Base-by-base conservation (phyloP, 2,888 invertebrate genomes). In the Plagiodera versicolora region DNA sequence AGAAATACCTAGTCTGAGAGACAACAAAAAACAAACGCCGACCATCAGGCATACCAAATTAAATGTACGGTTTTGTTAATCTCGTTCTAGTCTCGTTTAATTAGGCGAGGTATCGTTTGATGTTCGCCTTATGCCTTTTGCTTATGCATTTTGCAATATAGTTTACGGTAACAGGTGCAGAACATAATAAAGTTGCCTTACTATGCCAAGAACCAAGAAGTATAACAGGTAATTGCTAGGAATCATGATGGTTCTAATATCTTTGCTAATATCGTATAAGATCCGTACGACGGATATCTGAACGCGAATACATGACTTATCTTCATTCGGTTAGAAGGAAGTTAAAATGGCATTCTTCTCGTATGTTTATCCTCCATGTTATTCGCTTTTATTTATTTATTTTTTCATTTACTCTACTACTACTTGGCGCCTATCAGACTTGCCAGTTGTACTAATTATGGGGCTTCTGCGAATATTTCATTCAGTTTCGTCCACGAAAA, bases 31-130 rank as follows among this genome's bases (percentile, higher is more conserved):
- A 50, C 17, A 47, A 39, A 44, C 45, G 28, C 61, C 56, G 57
- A 61, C 61, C 53, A 28, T 28, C 32, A 52, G 54, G 58, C 60
- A 64, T 64, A 60, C 61, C 66, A 61, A 66, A 66, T 66, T 66
- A 58, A 58, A 61, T 57, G 56, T 60, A 59, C 58, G 54, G 50
- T 54, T 58, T 54, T 65, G 47, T 61, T 58, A 52, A 52, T 65
- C 55, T 61, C 58, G 58, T 59, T 59, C 61, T 59, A 54, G 59
- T 59, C 50, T 56, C 20, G 35, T 65, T 65, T 65, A 62, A 65
- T 65, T 61, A 61, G 56, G 30, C 44, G 52, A 50, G 60, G 19
- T 49, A 61, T 35, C 52, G 55, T 56, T 54, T 61, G 56, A 64
- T 58, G 57, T 60, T 58, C 53, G 45, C 61, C 57, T 59, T 60